These are phyloP conservation scores for Colistium nudipinnis DNA, from an alignment of 2,113 vertebrate genomes.

Conservation along the genomic window DNA sequence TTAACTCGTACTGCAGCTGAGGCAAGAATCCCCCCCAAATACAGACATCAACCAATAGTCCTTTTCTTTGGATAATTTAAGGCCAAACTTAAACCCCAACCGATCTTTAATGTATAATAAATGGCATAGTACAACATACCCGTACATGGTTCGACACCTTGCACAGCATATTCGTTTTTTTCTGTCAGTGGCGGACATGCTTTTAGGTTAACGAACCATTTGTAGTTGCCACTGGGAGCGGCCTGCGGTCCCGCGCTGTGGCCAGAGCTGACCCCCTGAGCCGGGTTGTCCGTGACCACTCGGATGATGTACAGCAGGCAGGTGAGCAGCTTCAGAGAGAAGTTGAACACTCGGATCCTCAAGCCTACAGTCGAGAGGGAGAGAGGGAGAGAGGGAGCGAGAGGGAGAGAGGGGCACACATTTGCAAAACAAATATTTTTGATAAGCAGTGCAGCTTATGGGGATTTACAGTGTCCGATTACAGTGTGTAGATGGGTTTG, in stretches of 20 bases:
- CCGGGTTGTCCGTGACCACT: slow-evolving; percentile 89
- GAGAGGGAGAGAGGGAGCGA: background rate
- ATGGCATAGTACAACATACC: too few relatives aligned
- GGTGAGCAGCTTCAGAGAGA: slow-evolving; percentile 95
- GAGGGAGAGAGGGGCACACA: background rate
- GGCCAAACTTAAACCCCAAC: too few relatives aligned
- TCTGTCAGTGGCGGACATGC: background rate
- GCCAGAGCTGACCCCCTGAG: slow-evolving; percentile 63
- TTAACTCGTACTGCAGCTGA: too few relatives aligned
- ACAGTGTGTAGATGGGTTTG: background rate
- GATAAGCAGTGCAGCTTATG: background rate
- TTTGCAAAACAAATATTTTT: background rate
- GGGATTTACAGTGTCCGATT: background rate
- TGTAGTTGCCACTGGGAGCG: slow-evolving; percentile 55
- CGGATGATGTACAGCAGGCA: slow-evolving; percentile 95
- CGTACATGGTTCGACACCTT: too few relatives aligned
- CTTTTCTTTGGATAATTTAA: too few relatives aligned
- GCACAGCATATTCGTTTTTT: background rate
- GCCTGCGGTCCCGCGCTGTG: slow-evolving; percentile 48
- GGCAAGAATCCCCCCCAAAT: too few relatives aligned
- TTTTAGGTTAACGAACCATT: slow-evolving; percentile 62
- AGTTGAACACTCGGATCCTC: slow-evolving; percentile 95
- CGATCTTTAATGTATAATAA: too few relatives aligned
- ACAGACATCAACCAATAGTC: too few relatives aligned
- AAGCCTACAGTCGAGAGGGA: slow-evolving; percentile 82